Base-by-base conservation (phyloP, 2,888 invertebrate species). In the Amblyjoppa proteus region DNA sequence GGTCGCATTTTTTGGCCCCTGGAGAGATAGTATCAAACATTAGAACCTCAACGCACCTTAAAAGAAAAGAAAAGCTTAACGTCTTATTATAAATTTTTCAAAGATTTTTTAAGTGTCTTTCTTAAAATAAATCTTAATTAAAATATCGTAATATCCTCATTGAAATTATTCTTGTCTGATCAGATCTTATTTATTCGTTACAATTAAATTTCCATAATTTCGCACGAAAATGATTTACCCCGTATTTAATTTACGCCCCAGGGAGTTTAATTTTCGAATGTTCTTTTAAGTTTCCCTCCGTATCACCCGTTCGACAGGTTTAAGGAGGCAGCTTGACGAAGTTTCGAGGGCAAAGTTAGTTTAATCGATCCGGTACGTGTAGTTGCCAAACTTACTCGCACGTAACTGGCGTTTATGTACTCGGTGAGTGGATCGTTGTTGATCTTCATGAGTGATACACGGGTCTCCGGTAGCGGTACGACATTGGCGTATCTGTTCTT, bases 401-500 rank as follows among this genome's bases (percentile, higher is more conserved):
- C 97, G 94, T 96, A 99, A 94, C 98, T 99, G 87, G 98, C 99
- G 92, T 99, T 99, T 89, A 99, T 99, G 93, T 99, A 99, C 94
- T 98, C 98, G 74, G 97, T 96, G 86, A 96, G 96, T 0, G 97
- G 96, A 90, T 97, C 97, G 84, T 96, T 97, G 81, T 97, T 96
- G 82, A 96, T 95, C 86, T 96, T 95, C 89, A 95, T 96, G 53
- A 99, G 95, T 49, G 96, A 96, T 1, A 99, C 98, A 91, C 98
- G 95, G 45, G 98, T 98, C 94, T 98, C 98, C 45, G 98, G 98
- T 89, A 98, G 96, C 77, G 99, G 99, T 89, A 99, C 97, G n/a
- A 99, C 98, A 94, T 99, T 99, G 82, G 98, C 98, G 94, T 98
- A 99, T 88, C 97, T 95, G 94, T 99, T 99, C 94, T 98, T 98